phyloP scores from a whole-genome alignment of 2,797 vertebrate species.

The Mus minutoides region DNA sequence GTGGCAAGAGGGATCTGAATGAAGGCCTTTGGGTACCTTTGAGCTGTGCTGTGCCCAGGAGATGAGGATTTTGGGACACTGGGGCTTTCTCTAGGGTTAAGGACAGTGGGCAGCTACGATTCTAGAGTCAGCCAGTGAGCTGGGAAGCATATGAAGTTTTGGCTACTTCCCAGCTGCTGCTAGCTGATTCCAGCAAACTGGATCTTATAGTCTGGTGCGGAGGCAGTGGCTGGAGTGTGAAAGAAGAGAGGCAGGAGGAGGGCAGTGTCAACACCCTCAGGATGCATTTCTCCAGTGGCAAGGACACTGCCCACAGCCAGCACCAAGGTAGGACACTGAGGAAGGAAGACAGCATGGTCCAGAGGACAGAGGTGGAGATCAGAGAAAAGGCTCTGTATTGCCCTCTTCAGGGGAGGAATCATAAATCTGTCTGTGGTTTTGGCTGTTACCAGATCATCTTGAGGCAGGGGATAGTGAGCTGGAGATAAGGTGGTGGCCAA shows the following conservation, averaged over 20 bases:
- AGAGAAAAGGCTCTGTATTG: not conserved
- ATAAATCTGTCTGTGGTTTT: fast-evolving
- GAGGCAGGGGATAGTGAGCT: not conserved
- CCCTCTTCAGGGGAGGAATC: not conserved
- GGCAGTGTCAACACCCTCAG: fast-evolving
- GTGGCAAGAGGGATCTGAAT: not conserved
- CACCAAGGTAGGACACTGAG: not conserved
- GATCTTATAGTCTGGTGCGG: fast-evolving
- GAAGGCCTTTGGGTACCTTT: not conserved
- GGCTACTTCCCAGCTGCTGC: not conserved
- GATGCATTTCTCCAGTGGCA: fast-evolving
- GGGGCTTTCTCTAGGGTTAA: not conserved
- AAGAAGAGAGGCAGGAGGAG: not conserved
- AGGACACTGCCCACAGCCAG: fast-evolving
- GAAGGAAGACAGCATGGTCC: fast-evolving
- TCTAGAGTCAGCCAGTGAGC: fast-evolving
- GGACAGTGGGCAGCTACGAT: fast-evolving
- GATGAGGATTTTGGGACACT: not conserved
- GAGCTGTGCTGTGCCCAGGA: fast-evolving
- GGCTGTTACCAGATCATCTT: not conserved
- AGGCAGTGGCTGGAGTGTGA: not conserved
- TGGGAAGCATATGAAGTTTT: fast-evolving
- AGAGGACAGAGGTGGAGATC: not conserved
- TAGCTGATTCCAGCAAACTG: not conserved
- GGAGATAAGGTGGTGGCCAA: not conserved